Percentiles rank a stretch among this genome's conserved stretches.
These are phyloP conservation scores for Platerodrilus igneus DNA, from an alignment of 2,888 invertebrate species.

Conservation along the genomic window DNA sequence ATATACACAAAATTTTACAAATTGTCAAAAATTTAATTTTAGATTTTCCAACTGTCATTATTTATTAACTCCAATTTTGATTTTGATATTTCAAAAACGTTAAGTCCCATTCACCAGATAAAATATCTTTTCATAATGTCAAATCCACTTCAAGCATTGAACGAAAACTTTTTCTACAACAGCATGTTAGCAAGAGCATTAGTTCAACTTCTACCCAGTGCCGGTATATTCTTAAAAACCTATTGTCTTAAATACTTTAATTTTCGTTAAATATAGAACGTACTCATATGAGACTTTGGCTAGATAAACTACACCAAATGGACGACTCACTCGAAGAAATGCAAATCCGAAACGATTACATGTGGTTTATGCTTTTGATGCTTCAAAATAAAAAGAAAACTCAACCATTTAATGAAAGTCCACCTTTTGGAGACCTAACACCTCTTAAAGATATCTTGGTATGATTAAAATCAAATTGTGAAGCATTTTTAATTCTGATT, in stretches of 20 bases:
- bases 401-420: conserved; percentile 43
- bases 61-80: background rate
- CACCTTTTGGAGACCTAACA: conserved; percentile 38
- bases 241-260: background rate
- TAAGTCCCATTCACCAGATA: background rate
- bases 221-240: no score
- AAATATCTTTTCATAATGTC: conserved; percentile 31
- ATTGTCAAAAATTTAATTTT: no score
- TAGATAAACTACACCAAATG: conserved; percentile 42
- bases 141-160: conserved; percentile 36
- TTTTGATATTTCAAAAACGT: background rate
- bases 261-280: conserved; percentile 36
- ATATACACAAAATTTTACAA: no score
- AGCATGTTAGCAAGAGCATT: conserved; percentile 47
- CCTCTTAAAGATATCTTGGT: conserved; percentile 45
- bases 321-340: conserved; percentile 37
- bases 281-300: conserved; percentile 41
- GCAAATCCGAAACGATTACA: conserved; percentile 45
- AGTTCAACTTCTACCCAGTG: conserved; percentile 43
- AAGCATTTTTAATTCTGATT: background rate
- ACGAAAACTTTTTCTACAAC: conserved; percentile 48
- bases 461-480: conserved; percentile 14
- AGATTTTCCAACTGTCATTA: no score
- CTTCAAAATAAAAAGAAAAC: conserved; percentile 45
- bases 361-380: conserved; percentile 48